Evolutionary conservation across 2,888 invertebrate genomes (phyloP).

Genomic region (Cataglyphis albicans): DNA sequence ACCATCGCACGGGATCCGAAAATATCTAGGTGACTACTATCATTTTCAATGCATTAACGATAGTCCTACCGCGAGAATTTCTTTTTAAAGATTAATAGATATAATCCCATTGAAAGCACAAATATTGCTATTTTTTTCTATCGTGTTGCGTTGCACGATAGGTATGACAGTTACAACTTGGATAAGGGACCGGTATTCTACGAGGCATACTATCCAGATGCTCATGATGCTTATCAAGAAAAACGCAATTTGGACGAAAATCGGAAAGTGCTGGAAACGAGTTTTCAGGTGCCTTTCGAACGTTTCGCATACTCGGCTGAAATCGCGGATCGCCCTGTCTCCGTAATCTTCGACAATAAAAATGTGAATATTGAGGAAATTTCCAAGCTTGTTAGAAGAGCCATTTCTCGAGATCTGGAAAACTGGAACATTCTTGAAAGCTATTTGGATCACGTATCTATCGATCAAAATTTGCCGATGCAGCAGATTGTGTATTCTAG

Average conservation of each 20-base stretch:
- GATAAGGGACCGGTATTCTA: constrained; percentile 79
- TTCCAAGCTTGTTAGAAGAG: constrained; percentile 67
- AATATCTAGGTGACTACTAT: constrained; percentile 30
- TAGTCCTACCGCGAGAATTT: background rate
- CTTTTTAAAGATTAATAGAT: background rate
- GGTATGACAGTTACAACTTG: constrained; percentile 76
- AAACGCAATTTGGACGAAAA: constrained; percentile 70
- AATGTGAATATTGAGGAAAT: constrained; percentile 59
- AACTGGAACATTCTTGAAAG: constrained; percentile 68
- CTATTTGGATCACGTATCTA: constrained; percentile 57
- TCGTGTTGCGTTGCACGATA: constrained; percentile 26
- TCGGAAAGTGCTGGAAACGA: constrained; percentile 68
- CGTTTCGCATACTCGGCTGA: constrained; percentile 41
- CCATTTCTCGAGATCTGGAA: constrained; percentile 63
- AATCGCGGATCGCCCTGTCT: background rate
- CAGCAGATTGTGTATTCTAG: background rate
- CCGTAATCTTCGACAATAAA: background rate
- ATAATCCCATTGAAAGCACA: background rate
- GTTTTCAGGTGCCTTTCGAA: constrained; percentile 71
- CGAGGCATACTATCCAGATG: constrained; percentile 80
- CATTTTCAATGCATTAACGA: background rate
- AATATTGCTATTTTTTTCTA: background rate
- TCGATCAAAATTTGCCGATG: constrained; percentile 52
- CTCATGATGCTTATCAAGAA: constrained; percentile 47
- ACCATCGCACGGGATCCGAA: background rate